phyloP scores from a whole-genome alignment of 2,113 vertebrate genomes.

The Maccullochella peelii region DNA sequence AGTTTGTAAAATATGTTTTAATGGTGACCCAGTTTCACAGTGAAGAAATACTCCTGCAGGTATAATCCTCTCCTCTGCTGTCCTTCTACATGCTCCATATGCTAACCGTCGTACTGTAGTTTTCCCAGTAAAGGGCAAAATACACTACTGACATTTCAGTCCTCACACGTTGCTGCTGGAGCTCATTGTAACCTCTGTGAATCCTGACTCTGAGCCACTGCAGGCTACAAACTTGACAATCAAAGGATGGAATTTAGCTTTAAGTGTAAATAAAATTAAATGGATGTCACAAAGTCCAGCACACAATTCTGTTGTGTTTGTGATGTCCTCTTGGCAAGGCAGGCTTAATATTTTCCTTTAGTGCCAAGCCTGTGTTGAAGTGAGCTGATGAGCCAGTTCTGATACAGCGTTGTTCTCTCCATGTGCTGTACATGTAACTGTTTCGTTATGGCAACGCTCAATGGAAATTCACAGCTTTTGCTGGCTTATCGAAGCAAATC shows the following conservation, averaged over 20 bases:
- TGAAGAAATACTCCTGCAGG: neutral
- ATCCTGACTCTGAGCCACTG: neutral
- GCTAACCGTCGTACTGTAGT: neutral
- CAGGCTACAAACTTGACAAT: neutral
- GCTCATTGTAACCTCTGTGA: neutral
- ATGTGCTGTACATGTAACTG: constrained; percentile 12
- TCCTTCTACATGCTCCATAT: neutral
- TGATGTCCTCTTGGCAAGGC: accelerated
- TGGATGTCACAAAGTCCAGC: neutral
- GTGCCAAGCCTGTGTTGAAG: neutral
- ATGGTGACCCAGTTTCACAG: neutral
- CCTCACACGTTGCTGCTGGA: neutral
- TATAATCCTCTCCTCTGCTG: too few relatives aligned
- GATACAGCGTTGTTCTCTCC: neutral
- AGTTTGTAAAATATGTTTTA: neutral
- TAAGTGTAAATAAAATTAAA: neutral
- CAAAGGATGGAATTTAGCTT: neutral
- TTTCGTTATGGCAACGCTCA: neutral
- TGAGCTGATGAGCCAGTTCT: constrained; percentile 17
- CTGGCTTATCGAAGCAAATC: neutral
- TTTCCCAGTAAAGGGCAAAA: too few relatives aligned
- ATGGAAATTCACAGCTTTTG: constrained; percentile 3
- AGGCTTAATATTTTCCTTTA: neutral
- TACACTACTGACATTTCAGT: neutral
- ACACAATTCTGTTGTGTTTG: neutral